Evolutionary conservation across 2,797 vertebrate species (phyloP).

Genomic region (Columba guinea): DNA sequence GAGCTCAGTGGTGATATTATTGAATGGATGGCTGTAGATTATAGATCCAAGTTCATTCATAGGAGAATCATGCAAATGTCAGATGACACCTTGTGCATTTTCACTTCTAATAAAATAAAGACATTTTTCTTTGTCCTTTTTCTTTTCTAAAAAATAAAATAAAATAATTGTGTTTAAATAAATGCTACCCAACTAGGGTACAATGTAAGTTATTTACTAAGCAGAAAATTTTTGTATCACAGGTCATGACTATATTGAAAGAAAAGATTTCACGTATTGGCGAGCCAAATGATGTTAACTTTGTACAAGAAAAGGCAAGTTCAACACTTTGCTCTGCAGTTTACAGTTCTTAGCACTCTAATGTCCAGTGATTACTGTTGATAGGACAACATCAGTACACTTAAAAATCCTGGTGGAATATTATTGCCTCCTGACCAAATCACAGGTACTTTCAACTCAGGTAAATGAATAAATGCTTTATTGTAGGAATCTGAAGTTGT

Average conservation of each 20-base stretch:
- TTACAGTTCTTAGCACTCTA: not conserved
- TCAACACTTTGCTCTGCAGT: not conserved
- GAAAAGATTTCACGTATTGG: not conserved
- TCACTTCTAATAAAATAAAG: not conserved
- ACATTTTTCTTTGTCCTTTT: not conserved
- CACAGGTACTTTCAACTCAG: not conserved
- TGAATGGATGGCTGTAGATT: not conserved
- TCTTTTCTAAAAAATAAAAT: not conserved
- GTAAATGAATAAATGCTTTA: not conserved
- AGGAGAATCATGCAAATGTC: not conserved
- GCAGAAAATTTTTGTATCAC: not conserved
- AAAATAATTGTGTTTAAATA: not conserved
- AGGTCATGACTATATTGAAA: not conserved
- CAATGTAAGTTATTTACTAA: not conserved
- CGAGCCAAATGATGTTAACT: not conserved
- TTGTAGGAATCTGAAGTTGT: not conserved
- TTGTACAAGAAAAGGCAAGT: not conserved
- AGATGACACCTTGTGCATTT: not conserved
- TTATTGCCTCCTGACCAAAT: not conserved
- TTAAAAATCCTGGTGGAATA: not conserved
- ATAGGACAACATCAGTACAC: not conserved
- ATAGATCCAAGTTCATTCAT: not conserved
- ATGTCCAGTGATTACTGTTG: not conserved
- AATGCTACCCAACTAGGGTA: not conserved
- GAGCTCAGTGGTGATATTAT: not conserved